Evolutionary conservation across 2,888 invertebrate species (phyloP).

Genomic region (Leptopilina syphax): DNA sequence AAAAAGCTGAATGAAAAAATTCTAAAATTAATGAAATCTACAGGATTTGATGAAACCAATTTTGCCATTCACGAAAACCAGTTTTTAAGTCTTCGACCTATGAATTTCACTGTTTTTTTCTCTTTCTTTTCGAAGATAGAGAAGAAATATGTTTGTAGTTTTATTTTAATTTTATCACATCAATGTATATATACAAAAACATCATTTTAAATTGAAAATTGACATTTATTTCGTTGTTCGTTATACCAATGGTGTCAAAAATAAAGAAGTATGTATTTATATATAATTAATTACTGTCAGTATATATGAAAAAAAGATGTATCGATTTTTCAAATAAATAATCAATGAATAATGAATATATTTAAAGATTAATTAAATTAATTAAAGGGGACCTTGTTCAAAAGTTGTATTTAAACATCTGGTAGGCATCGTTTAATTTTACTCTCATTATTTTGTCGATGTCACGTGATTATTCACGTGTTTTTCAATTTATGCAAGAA

Average conservation of each 20-base stretch:
- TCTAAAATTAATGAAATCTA: conserved; percentile 20
- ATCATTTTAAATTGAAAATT: too few species aligned
- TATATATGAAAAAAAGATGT: not conserved
- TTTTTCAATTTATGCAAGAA: conserved; percentile 39
- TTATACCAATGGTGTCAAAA: too few species aligned
- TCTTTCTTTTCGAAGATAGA: not conserved
- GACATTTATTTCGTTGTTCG: too few species aligned
- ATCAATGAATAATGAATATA: conserved; percentile 29
- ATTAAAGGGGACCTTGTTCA: conserved; percentile 26
- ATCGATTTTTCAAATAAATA: conserved; percentile 4
- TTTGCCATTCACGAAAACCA: conserved; percentile 20
- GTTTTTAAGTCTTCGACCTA: conserved; percentile 10
- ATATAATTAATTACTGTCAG: not conserved
- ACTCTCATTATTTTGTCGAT: conserved; percentile 39
- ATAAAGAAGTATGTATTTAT: not conserved
- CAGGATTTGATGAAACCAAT: not conserved
- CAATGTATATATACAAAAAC: too few species aligned
- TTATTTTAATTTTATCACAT: not conserved
- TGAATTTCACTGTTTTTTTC: conserved; percentile 14
- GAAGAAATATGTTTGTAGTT: not conserved
- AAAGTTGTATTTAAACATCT: conserved; percentile 30
- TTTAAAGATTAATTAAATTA: conserved; percentile 36
- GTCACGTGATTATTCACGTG: conserved; percentile 40
- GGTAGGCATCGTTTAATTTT: conserved; percentile 34
- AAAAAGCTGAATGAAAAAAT: not conserved